phyloP scores from a whole-genome alignment of 2,113 vertebrate species.

The Anser cygnoides region DNA sequence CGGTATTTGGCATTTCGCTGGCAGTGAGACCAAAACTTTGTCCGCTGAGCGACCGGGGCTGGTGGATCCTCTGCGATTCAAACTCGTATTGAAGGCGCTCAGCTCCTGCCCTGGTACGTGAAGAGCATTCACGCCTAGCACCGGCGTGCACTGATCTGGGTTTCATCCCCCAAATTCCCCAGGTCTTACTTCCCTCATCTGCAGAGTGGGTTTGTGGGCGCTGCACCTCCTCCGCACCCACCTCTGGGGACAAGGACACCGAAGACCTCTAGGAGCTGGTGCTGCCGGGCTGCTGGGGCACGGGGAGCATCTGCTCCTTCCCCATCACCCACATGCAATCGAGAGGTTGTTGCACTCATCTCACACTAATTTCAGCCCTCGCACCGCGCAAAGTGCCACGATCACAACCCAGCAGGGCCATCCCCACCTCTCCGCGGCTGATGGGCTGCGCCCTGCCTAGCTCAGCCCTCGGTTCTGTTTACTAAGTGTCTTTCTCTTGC shows the following conservation, averaged over 20 bases:
- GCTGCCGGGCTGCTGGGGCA: not conserved
- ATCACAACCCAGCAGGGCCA: not conserved
- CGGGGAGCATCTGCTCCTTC: rapidly evolving
- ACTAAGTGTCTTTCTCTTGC: not conserved
- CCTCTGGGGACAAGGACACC: not conserved
- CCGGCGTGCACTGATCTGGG: too few species aligned
- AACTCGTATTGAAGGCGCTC: not conserved
- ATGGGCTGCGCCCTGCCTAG: not conserved
- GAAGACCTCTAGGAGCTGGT: not conserved
- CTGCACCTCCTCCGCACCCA: not conserved
- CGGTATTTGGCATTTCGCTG: rapidly evolving
- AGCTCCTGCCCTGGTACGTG: not conserved
- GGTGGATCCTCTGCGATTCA: not conserved
- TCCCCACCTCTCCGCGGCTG: not conserved
- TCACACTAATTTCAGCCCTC: not conserved
- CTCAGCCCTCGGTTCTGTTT: not conserved
- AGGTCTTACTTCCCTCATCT: not conserved
- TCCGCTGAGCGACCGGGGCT: not conserved
- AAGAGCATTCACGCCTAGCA: rapidly evolving
- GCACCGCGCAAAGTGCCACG: rapidly evolving
- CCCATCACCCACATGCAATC: rapidly evolving
- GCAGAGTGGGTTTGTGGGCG: not conserved
- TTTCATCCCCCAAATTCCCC: not conserved
- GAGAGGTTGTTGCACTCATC: not conserved
- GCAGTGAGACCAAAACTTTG: not conserved